These are phyloP conservation scores for Thunnus albacares DNA, from an alignment of 2,797 vertebrate species.

Conservation along the genomic window DNA sequence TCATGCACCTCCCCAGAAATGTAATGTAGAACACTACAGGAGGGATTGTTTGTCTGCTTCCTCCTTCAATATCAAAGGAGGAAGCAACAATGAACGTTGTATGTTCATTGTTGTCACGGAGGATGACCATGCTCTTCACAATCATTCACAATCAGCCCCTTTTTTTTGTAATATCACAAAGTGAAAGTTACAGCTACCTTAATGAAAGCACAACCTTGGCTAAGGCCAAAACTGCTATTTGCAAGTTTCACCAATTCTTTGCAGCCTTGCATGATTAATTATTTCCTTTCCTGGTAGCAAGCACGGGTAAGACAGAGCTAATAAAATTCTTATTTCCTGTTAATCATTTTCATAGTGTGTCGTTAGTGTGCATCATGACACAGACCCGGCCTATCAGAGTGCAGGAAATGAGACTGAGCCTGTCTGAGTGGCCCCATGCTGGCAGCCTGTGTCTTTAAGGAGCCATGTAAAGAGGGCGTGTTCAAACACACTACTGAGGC, in stretches of 20 bases:
- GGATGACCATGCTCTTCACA: not conserved
- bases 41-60: not conserved
- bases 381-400: not conserved
- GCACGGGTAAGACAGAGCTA: too few relatives aligned
- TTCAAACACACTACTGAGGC: conserved; percentile 50
- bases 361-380: not conserved
- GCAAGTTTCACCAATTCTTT: not conserved
- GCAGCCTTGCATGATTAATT: too few relatives aligned
- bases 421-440: conserved; percentile 38
- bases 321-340: not conserved
- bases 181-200: not conserved
- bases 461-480: conserved; percentile 76
- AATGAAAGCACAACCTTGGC: not conserved
- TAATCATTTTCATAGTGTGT: not conserved
- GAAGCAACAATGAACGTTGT: too few relatives aligned
- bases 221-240: not conserved
- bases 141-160: not conserved
- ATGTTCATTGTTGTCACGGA: not conserved
- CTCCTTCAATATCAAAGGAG: not conserved
- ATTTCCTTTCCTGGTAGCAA: too few relatives aligned
- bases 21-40: not conserved
- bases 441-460: conserved; percentile 81
- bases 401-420: not conserved
- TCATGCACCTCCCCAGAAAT: not conserved
- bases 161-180: not conserved